Base-by-base conservation (phyloP, 2,888 invertebrate genomes). In the Chymomyza caudatula region DNA sequence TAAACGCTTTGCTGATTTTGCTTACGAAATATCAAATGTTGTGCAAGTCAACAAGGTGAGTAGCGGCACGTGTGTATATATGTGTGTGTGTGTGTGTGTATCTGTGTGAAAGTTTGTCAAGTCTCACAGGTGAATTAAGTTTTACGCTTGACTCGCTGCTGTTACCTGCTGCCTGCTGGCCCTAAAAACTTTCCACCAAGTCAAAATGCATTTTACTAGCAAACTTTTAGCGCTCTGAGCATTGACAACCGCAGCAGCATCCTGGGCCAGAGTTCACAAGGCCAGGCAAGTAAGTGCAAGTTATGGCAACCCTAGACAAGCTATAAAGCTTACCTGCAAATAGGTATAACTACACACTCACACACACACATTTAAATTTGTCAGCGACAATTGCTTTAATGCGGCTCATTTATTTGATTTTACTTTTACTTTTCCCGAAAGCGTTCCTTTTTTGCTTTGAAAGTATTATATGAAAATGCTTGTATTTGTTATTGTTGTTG, bases 101-200 rank as follows among this genome's bases (percentile, higher is more conserved):
- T 59, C 69, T 77, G 77, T 73, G 65, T 59, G 60, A 83, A 83
- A 83, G 76, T 82, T 82, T 80, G 84, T 77, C 77, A 75, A 77
- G 83, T 77, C 83, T 86, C 86, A 78, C 86, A 83, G 83, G 83
- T 83, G 83, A 86, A 84, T 86, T 83, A 83, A 83, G 73, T 83
- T 83, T 83, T 84, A 71, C 73, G 82, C 78, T 84, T 72, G 69
- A 76, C 76, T 85, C 83, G 77, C 63, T 71, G 56, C 52, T 63
- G 25, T 60, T 66, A 23, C 44, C 57, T 49, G 22, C 43, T 70
- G 55, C 62, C 56, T 60, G 61, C 63, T 70, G 64, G 71, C 72
- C 74, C 59, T 59, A 57, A 67, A 76, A 85, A 83, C 70, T 78
- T 84, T 80, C 17, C 54, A 55, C 66, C 71, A 84, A 82, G 81